Conservation (phyloP, 2,797 vertebrate species). For the Chromobotia macracanthus region DNA sequence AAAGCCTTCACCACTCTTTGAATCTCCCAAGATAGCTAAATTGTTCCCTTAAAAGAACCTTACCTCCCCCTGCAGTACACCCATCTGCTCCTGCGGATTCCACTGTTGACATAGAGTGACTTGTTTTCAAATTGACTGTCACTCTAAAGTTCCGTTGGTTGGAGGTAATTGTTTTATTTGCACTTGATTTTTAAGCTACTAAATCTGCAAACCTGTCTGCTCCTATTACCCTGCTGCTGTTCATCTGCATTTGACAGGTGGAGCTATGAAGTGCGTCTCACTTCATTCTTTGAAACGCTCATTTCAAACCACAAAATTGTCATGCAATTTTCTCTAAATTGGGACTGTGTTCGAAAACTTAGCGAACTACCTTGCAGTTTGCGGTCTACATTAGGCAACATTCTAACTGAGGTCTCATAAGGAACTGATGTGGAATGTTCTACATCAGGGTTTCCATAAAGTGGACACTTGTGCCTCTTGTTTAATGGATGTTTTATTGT, state of each 20-base stretch:
- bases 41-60: conserved; percentile 41
- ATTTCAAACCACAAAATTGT: conserved; percentile 8
- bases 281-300: conserved; percentile 12
- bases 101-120: conserved; percentile 29
- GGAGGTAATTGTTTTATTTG: conserved; percentile 48
- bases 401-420: not conserved
- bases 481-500: too few relatives aligned
- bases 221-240: conserved; percentile 4
- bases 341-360: not conserved
- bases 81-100: not conserved
- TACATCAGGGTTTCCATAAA: too few relatives aligned
- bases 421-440: not conserved
- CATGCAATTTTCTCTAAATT: conserved; percentile 8
- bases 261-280: conserved; percentile 4
- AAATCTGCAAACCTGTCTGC: conserved; percentile 27
- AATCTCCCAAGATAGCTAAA: conserved; percentile 39
- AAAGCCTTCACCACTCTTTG: conserved; percentile 24
- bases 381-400: not conserved
- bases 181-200: conserved; percentile 21
- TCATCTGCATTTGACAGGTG: conserved; percentile 30
- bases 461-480: too few relatives aligned
- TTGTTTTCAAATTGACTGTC: conserved; percentile 46
- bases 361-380: not conserved
- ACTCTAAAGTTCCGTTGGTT: conserved; percentile 22
- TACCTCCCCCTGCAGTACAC: conserved; percentile 15